Conservation (phyloP, 2,113 vertebrate genomes). For the Rhinoptilus africanus region DNA sequence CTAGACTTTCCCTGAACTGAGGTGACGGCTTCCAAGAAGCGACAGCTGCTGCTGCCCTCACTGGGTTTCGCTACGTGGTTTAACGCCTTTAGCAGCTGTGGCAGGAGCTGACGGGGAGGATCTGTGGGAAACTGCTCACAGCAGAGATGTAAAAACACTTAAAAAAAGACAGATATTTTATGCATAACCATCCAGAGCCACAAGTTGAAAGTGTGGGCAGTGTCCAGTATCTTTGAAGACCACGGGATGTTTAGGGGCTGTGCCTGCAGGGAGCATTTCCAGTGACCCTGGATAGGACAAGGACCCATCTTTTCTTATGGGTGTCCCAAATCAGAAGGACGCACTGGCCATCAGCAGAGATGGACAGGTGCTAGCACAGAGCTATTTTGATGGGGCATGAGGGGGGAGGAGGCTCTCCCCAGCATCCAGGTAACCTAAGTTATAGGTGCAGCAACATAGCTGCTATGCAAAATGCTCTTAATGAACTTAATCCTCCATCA, state of each 20-base stretch:
- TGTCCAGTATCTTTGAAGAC: not conserved
- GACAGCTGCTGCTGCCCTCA: fast-evolving
- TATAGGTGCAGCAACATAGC: not conserved
- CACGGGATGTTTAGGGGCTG: not conserved
- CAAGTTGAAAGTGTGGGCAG: fast-evolving
- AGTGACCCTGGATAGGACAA: not conserved
- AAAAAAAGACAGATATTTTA: not conserved
- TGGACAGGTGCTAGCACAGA: not conserved
- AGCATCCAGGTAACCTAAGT: not conserved
- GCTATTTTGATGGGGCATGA: not conserved
- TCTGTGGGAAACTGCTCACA: not conserved
- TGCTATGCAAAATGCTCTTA: not conserved
- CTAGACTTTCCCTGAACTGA: not conserved
- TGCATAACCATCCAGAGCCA: fast-evolving
- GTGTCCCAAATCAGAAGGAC: not conserved
- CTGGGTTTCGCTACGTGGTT: not conserved
- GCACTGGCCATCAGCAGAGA: not conserved
- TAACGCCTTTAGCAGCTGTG: not conserved
- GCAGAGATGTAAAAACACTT: not conserved
- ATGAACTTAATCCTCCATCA: not conserved
- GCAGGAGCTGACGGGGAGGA: fast-evolving
- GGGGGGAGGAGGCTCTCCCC: not conserved
- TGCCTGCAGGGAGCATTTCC: not conserved
- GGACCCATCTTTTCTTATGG: not conserved
- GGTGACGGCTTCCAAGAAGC: not conserved